Base-by-base conservation (phyloP, 2,888 invertebrate species). In the Cotesia congregata region DNA sequence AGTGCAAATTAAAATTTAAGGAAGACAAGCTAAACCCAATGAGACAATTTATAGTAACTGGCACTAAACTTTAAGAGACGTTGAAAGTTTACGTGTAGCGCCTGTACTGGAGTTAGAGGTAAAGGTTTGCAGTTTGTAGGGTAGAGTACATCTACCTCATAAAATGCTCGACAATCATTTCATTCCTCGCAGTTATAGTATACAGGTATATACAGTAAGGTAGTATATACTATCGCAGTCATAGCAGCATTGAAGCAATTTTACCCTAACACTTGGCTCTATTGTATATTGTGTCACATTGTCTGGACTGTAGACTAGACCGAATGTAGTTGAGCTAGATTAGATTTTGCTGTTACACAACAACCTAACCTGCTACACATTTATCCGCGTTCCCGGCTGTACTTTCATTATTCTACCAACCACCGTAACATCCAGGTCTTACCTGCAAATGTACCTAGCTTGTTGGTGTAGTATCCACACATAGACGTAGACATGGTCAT, bases 221-320 rank as follows among this genome's bases (percentile, higher is more conserved):
- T 30, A 30, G 30, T 30, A 30, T 30, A 3, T 12, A 50, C 50
- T 50, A 50, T 50, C 12, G 12, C 7, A 50, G 50, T 50, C 50
- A 50, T 50, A 50, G 50, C 50, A 50, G 12, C 50, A 50, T 50
- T 12, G 50, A 12, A 12, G 12, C 50, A 7, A 50, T 50, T 50
- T 50, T 50, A 50, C 50, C 50, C 50, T 50, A 50, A 50, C 50
- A 50, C 50, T 12, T 12, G 72, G 77, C 78, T 80, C 80, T 79
- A 83, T 81, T 82, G 82, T 81, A 80, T 79, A 83, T 81, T 82
- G 82, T 81, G 80, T 81, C 79, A 80, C 83, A 83, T 81, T 82
- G 82, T 83, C 81, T 79, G 78, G 75, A 78, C 78, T 80, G 72
- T 81, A 81, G 82, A 82, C 81, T 79, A 78, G 75, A 78, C 78